Conservation (phyloP, 2,113 vertebrate genomes). For the Strix aluco region DNA sequence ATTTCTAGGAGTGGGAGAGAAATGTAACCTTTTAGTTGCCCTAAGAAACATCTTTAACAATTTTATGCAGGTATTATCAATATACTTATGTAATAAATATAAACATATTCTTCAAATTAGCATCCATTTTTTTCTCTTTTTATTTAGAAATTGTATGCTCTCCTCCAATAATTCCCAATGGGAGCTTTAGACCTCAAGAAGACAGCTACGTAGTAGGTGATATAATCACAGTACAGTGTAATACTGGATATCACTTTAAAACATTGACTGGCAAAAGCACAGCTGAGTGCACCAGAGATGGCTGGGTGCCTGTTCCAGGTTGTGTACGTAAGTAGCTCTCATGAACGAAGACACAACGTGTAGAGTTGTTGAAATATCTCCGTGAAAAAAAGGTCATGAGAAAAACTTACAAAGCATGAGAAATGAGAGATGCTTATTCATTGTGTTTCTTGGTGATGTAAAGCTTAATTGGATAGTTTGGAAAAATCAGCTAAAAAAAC, state of each 20-base stretch:
- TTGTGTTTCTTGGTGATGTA: neutral
- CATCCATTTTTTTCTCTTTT: neutral
- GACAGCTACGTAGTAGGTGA: neutral
- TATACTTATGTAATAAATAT: neutral
- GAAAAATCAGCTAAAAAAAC: neutral
- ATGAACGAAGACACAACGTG: neutral
- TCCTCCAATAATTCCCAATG: constrained; percentile 51
- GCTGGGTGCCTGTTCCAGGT: constrained; percentile 62
- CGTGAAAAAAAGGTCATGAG: neutral
- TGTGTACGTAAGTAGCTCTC: constrained; percentile 67
- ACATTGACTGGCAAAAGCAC: rapidly evolving
- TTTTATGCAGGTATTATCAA: neutral
- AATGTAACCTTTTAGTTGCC: neutral
- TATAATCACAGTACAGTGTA: constrained; percentile 16
- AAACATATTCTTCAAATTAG: neutral
- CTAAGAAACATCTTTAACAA: neutral
- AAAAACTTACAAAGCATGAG: neutral
- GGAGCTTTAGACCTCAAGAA: neutral
- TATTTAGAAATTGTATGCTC: constrained; percentile 52
- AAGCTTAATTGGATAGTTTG: neutral
- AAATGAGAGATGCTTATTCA: neutral
- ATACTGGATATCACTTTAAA: neutral
- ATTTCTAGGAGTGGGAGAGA: neutral
- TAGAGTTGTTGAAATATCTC: neutral
- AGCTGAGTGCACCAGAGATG: constrained; percentile 29